phyloP scores from a whole-genome alignment of 1,140 invertebrate species.

The Drosophila miranda region DNA sequence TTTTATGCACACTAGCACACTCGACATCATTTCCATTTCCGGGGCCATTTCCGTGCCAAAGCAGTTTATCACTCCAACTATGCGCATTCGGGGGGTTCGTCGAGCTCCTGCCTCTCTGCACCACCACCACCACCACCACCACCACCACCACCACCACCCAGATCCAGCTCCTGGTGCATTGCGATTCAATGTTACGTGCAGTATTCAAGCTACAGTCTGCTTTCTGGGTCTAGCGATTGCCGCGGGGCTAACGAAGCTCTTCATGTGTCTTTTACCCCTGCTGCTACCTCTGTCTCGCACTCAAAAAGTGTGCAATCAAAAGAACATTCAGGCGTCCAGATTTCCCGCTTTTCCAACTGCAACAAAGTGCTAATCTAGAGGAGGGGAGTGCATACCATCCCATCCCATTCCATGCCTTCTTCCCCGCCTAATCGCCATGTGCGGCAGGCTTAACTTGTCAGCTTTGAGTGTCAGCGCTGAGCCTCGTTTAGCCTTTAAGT shows the following conservation, averaged over 20 bases:
- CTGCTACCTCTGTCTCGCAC: background rate
- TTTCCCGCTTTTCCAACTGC: slow-evolving; percentile 46
- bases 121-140: no score
- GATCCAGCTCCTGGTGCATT: background rate
- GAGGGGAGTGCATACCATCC: background rate
- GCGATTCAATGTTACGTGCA: slow-evolving; percentile 73
- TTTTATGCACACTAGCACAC: slow-evolving; percentile 78
- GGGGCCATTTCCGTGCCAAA: slow-evolving; percentile 78
- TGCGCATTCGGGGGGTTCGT: slow-evolving; percentile 63
- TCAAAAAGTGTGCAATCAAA: slow-evolving; percentile 24
- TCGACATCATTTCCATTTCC: slow-evolving; percentile 79
- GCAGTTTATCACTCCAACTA: slow-evolving; percentile 79
- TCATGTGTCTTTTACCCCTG: slow-evolving; percentile 1
- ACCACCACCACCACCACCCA: background rate
- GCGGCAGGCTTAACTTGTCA: slow-evolving; percentile 76
- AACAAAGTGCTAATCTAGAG: slow-evolving; percentile 56
- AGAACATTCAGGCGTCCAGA: slow-evolving; percentile 28
- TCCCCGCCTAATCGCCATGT: slow-evolving; percentile 56
- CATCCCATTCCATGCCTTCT: background rate
- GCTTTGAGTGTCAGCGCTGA: slow-evolving; percentile 74
- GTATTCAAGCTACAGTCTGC: slow-evolving; percentile 40
- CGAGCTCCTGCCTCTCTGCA: background rate
- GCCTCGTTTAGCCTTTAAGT: slow-evolving; percentile 69
- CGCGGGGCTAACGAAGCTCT: slow-evolving; percentile 57
- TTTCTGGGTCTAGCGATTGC: slow-evolving; percentile 35